Percentiles rank a stretch among this genome's conserved stretches.
phyloP scores from a whole-genome alignment of 2,113 vertebrate species.

The Poeciliopsis turrubarensis region DNA sequence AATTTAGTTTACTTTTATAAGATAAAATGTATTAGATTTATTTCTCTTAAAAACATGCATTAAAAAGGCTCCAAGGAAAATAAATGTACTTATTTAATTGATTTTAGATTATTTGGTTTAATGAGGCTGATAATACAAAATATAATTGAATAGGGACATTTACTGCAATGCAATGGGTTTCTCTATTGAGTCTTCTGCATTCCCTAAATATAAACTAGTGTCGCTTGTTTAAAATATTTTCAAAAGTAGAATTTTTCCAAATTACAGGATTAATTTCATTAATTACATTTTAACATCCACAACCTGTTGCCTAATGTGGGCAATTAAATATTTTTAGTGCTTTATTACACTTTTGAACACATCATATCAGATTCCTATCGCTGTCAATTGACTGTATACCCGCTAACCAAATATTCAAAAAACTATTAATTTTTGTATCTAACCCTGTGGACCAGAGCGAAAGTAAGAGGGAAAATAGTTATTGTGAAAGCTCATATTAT shows the following conservation, averaged over 20 bases:
- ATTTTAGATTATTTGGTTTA: neutral
- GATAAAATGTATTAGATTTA: neutral
- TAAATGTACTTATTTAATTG: neutral
- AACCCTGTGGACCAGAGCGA: slow-evolving; percentile 64
- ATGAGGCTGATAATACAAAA: neutral
- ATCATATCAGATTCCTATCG: neutral
- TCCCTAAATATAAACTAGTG: neutral
- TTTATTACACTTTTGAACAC: neutral
- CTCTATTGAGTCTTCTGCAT: neutral
- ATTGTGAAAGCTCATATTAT: slow-evolving; percentile 83
- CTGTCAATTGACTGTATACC: neutral
- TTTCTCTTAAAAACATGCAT: neutral
- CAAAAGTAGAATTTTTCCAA: neutral
- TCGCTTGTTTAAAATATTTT: neutral
- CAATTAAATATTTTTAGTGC: neutral
- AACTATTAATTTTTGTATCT: slow-evolving; percentile 4
- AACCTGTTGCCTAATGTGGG: neutral
- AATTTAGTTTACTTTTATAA: neutral
- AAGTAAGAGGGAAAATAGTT: slow-evolving; percentile 87
- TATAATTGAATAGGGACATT: neutral
- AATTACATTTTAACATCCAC: too few relatives aligned
- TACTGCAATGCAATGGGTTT: neutral
- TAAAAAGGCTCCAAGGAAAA: neutral
- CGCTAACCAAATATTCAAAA: slow-evolving; percentile 29
- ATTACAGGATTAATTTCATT: neutral